These are phyloP conservation scores for Danio aesculapii DNA, from an alignment of 2,797 vertebrate genomes.

Conservation along the genomic window DNA sequence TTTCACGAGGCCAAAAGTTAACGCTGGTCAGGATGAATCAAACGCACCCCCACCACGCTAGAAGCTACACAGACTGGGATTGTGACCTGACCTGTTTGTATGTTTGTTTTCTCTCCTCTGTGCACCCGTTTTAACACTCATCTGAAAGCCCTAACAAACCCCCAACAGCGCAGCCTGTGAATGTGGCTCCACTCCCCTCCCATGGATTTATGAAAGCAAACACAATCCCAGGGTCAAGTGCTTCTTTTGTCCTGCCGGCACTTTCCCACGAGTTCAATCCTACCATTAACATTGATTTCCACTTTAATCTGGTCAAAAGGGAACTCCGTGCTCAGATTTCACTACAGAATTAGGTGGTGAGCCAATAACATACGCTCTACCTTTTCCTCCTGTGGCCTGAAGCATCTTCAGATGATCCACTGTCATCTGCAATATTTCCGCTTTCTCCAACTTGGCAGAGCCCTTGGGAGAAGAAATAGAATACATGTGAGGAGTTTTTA, in stretches of 20 bases:
- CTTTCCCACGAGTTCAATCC: constrained; percentile 94
- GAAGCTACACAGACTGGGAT: constrained; percentile 40
- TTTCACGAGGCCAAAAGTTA: neutral
- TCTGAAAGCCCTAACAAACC: constrained; percentile 86
- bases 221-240: constrained; percentile 92
- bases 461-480: constrained; percentile 76
- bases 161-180: constrained; percentile 77
- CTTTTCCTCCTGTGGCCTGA: constrained; percentile 92
- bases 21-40: constrained; percentile 3
- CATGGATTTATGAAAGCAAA: constrained; percentile 93
- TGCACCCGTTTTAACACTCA: constrained; percentile 78
- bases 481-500: neutral
- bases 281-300: constrained; percentile 89
- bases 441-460: constrained; percentile 96
- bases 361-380: constrained; percentile 72
- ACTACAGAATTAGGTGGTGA: constrained; percentile 43
- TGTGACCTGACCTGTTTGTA: constrained; percentile 64
- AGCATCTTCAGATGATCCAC: constrained; percentile 98
- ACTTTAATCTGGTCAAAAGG: constrained; percentile 83
- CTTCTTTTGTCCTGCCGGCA: constrained; percentile 87
- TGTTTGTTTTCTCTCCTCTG: constrained; percentile 85
- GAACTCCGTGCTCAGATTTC: constrained; percentile 69
- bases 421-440: constrained; percentile 97
- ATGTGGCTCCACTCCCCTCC: constrained; percentile 82
- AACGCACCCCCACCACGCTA: constrained; percentile 39